Evolutionary conservation across 2,888 invertebrate genomes (phyloP), one percentile per base, ranked within the genome.

Genomic region (Agriopis marginaria): DNA sequence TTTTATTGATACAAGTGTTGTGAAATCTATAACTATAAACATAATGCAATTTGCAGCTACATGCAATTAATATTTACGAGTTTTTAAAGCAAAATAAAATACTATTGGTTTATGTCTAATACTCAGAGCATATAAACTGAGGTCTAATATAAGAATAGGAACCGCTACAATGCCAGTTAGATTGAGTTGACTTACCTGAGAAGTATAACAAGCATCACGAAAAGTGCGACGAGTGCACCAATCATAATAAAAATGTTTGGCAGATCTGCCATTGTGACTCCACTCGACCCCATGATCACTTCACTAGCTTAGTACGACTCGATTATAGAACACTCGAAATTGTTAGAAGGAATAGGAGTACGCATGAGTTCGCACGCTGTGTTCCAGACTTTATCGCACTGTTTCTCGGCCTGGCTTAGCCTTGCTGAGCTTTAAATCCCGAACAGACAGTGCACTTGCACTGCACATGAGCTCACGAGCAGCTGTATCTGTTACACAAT

Each of bases 181-280:
- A 54, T 55, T 61, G n/a, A 66, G 44, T 63, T 50, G 44, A 86
- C 95, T 92, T 86, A 97, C 97, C 96, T 96, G 90, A 96, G 96
- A 77, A 97, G 96, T 86, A 97, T 96, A 79, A 97, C 94, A 82
- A 97, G 95, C 95, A 97, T 96, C 73, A 96, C 96, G 89, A 96
- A 96, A 82, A 97, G 96, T 86, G 96, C 96, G 82, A 97, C 95
- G 70, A 97, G 91, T 73, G 97, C 96, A 60, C 96, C 96, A 77
- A 96, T 95, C 89, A 97, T 96, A 80, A 96, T 96, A 90, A 97
- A 95, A 88, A 97, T 96, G 91, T 96, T 97, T 81, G 96, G 96
- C 89, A 97, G 93, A 89, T 97, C 97, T 73, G 96, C 96, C 86
- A 96, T 95, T 74, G 96, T 96, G 78, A 97, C 93, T 55, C 90